Base-by-base conservation (phyloP, 2,888 invertebrate species). In the Crioceris asparagi region DNA sequence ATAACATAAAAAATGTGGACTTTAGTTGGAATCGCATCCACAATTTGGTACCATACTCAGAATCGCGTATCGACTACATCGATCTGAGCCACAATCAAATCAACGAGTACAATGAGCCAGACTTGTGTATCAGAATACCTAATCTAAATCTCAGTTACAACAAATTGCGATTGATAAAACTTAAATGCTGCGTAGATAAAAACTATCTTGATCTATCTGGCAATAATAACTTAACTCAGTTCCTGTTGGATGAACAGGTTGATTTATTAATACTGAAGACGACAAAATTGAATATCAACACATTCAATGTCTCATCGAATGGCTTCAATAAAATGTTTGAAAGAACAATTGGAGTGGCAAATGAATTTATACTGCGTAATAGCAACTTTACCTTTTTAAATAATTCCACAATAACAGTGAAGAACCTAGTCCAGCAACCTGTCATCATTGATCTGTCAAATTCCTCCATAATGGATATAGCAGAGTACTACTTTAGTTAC, bases 21-120 rank as follows among this genome's bases (percentile, higher is more conserved):
- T 16, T 36, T 6, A 34, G 29, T 16, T 4, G 17, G 2, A 42
- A 42, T 17, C 30, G 17, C 3, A 34, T 42, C n/a, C 11, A 25
- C 8, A 29, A 35, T 3, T 23, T 42, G 17, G 16, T 36, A 19
- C 3, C 10, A 19, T 12, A 3, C 8, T 4, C 2, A 8, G 16
- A 11, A 14, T 4, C 10, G 12, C 14, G 10, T 30, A 26, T 36
- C 10, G 2, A 2, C 12, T 17, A 21, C 4, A 5, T 42, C 17
- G 32, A 39, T 34, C 12, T 42, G 16, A 42, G 42, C 4, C 15
- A 35, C 27, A 42, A 42, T 14, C n/a, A 19, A 6, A 17, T 42
- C 8, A 23, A 2, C 15, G 15, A 23, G 3, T 42, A 32, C 17
- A 39, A 16, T 12, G 42, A 42, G 14, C 2, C 12, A 11, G 21